These are phyloP conservation scores for Leptopterna dolabrata DNA, from an alignment of 2,888 invertebrate species.

Conservation along the genomic window DNA sequence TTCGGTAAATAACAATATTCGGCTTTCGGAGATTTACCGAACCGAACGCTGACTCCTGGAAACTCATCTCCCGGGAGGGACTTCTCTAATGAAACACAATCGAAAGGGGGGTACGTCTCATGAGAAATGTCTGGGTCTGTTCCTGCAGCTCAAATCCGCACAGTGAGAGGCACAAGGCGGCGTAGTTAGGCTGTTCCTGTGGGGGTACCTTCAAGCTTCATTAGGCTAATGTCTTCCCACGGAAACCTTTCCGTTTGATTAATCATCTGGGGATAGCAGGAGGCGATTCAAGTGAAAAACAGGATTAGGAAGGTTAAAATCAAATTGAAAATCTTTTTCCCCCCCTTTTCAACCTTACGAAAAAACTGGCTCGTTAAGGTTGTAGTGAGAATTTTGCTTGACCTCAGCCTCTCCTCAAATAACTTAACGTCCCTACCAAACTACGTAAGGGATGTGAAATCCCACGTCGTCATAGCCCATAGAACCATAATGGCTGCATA, in stretches of 20 bases:
- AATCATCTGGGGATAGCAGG: slow-evolving; percentile 12
- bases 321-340: neutral
- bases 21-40: slow-evolving; percentile 8
- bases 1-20: slow-evolving; percentile 1
- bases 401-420: too few relatives aligned
- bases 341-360: neutral
- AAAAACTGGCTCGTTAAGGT: neutral
- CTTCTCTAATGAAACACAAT: neutral
- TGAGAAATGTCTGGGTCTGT: neutral
- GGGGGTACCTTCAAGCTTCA: neutral
- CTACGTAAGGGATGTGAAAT: too few relatives aligned
- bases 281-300: neutral
- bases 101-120: neutral
- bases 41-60: neutral
- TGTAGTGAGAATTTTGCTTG: too few relatives aligned
- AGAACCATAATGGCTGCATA: too few relatives aligned
- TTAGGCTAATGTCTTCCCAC: slow-evolving; percentile 31
- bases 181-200: neutral
- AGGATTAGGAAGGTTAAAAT: neutral
- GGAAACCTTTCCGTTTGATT: slow-evolving; percentile 15
- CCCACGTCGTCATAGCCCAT: too few relatives aligned
- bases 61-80: neutral
- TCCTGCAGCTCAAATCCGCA: neutral
- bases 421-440: too few relatives aligned
- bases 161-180: neutral